Evolutionary conservation across 1,140 invertebrate genomes (phyloP).

Genomic region (Mercenaria mercenaria): DNA sequence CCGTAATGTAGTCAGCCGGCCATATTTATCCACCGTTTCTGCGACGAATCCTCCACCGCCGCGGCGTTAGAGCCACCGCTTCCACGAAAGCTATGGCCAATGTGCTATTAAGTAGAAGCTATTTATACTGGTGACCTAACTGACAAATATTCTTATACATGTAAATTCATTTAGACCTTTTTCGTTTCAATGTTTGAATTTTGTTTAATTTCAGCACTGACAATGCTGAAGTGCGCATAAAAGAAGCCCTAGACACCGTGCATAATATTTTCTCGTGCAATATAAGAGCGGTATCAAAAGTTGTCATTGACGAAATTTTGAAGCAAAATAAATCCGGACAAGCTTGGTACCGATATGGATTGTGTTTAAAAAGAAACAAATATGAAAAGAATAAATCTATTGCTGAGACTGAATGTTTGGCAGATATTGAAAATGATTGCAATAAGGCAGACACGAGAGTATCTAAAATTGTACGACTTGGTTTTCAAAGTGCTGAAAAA

Average conservation of each 20-base stretch:
- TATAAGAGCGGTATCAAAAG: background rate
- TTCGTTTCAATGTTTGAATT: background rate
- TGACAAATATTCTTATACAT: too few species aligned
- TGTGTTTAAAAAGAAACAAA: background rate
- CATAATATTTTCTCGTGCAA: background rate
- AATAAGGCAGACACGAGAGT: background rate
- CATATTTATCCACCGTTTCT: too few species aligned
- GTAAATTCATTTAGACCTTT: too few species aligned
- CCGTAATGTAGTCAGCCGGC: too few species aligned
- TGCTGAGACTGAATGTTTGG: background rate
- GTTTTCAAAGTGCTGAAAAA: conserved; percentile 6
- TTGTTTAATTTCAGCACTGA: background rate
- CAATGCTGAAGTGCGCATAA: background rate
- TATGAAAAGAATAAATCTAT: background rate
- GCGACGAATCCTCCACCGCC: too few species aligned
- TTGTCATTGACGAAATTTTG: background rate
- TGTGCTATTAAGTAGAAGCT: background rate
- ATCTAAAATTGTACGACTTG: conserved; percentile 41
- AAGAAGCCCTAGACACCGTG: background rate
- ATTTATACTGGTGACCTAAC: too few species aligned
- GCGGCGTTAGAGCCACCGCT: too few species aligned
- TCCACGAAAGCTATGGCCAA: background rate
- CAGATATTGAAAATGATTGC: background rate
- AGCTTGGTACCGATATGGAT: background rate
- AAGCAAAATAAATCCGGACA: conserved; percentile 26